Evolutionary conservation across 2,113 vertebrate species (phyloP).

Genomic region (Ailuropoda melanoleuca): DNA sequence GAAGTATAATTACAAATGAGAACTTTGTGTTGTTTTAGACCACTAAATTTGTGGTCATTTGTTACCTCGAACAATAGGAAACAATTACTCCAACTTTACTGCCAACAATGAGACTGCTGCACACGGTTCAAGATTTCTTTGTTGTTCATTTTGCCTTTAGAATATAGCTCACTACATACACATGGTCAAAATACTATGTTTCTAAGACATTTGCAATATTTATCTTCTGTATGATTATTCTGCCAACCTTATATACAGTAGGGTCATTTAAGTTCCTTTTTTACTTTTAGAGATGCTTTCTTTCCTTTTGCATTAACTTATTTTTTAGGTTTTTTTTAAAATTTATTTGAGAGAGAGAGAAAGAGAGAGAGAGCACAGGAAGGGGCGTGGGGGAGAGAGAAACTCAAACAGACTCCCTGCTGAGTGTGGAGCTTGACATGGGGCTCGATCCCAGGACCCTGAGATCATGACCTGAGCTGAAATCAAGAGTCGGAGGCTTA

Average conservation of each 20-base stretch:
- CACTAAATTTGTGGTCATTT: background rate
- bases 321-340: background rate
- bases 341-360: background rate
- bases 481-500: background rate
- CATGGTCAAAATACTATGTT: background rate
- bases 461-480: background rate
- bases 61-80: background rate
- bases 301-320: background rate
- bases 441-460: background rate
- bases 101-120: background rate
- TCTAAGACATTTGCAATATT: background rate
- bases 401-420: background rate
- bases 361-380: background rate
- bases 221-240: background rate
- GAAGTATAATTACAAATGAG: background rate
- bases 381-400: background rate
- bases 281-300: background rate
- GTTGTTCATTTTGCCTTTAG: constrained; percentile 9
- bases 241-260: background rate
- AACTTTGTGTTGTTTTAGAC: background rate
- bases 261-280: background rate
- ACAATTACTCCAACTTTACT: background rate
- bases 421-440: background rate
- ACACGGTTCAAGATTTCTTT: background rate
- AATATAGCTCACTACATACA: background rate